These are phyloP conservation scores for Gorilla gorilla DNA, from an alignment of 2,113 vertebrate genomes.

Conservation along the genomic window DNA sequence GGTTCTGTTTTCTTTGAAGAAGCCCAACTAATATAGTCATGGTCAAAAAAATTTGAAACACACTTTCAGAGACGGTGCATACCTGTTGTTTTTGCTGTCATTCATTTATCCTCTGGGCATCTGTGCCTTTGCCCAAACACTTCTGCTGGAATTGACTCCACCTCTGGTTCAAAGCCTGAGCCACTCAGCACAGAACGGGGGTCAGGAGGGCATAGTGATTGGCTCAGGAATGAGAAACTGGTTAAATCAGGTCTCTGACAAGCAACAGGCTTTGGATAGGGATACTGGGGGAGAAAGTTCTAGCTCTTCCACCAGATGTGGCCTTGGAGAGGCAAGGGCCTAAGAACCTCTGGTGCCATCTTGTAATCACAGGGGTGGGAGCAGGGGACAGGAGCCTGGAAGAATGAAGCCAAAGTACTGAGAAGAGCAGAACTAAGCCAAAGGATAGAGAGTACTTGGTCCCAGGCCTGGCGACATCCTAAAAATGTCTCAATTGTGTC, in stretches of 20 bases:
- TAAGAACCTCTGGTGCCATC: not conserved
- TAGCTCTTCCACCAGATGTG: not conserved
- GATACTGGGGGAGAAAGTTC: not conserved
- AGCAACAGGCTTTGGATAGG: not conserved
- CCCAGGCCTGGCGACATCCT: not conserved
- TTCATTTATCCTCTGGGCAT: not conserved
- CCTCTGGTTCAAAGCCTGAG: not conserved
- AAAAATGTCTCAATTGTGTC: not conserved
- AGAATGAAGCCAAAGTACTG: not conserved
- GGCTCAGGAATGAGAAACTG: not conserved
- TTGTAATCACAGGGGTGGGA: not conserved
- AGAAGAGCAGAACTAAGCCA: not conserved
- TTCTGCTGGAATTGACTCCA: not conserved
- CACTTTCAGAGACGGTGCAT: not conserved
- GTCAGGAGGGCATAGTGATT: not conserved
- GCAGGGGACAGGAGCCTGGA: fast-evolving
- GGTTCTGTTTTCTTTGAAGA: not conserved
- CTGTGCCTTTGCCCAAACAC: not conserved
- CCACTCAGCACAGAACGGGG: not conserved
- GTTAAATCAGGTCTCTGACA: not conserved
- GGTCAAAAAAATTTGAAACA: constrained; percentile 14
- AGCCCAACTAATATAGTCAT: not conserved
- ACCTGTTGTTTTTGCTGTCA: not conserved
- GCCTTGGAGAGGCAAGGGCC: not conserved
- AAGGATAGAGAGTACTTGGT: not conserved